These are phyloP conservation scores for Callionymus lyra DNA, from an alignment of 2,113 vertebrate genomes.

Conservation along the genomic window DNA sequence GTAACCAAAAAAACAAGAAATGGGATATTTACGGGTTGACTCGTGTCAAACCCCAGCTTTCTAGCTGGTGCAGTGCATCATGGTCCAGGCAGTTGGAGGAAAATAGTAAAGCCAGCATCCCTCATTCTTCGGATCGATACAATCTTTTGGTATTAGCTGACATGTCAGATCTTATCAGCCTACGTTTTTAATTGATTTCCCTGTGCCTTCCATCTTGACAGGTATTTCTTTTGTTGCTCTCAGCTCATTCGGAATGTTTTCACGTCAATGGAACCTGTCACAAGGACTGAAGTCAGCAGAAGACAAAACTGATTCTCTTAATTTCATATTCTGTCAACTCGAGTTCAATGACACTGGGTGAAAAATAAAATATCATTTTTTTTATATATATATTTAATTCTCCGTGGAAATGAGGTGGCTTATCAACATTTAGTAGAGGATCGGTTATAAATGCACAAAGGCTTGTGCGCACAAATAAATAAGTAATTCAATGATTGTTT, in stretches of 20 bases:
- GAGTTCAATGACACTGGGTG: conserved; percentile 4
- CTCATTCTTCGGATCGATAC: conserved; percentile 39
- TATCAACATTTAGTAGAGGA: conserved; percentile 15
- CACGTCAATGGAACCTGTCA: conserved; percentile 8
- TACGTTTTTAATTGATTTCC: conserved; percentile 46
- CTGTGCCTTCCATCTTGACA: conserved; percentile 17
- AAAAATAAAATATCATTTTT: no score
- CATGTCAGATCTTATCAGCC: conserved; percentile 41
- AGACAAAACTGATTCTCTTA: conserved; percentile 9
- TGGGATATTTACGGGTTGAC: no score
- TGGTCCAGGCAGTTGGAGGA: conserved; percentile 6
- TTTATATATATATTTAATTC: conserved; percentile 8
- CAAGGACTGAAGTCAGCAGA: conserved; percentile 17
- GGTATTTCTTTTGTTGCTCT: conserved; percentile 15
- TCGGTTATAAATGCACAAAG: conserved; percentile 1
- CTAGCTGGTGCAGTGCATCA: no score
- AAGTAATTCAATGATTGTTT: no score
- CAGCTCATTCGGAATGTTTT: not conserved
- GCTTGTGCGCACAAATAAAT: no score
- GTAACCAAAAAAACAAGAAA: no score
- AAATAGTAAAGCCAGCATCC: conserved; percentile 21
- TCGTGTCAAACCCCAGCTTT: no score
- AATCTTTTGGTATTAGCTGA: conserved; percentile 33
- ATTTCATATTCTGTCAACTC: conserved; percentile 11
- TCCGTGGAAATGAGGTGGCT: conserved; percentile 16